Evolutionary conservation across 2,888 invertebrate species (phyloP).

Genomic region (Callyntrura sp.): DNA sequence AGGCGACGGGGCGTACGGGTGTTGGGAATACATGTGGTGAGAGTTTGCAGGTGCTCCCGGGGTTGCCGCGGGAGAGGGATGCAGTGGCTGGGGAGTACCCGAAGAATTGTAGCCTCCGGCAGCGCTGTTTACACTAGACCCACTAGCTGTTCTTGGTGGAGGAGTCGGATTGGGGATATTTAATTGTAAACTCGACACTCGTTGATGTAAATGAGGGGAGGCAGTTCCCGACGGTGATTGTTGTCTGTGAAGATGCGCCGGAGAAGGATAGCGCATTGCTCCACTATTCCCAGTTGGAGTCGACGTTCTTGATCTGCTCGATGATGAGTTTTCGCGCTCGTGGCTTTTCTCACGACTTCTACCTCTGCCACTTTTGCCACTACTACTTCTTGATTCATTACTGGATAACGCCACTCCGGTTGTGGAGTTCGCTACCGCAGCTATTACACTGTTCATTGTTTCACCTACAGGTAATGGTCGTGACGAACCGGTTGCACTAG

Average conservation of each 20-base stretch:
- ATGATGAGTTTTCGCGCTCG: conserved; percentile 72
- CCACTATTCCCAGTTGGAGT: conserved; percentile 74
- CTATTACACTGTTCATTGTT: conserved; percentile 80
- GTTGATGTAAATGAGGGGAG: conserved; percentile 67
- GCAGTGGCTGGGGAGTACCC: conserved; percentile 62
- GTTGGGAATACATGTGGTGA: conserved; percentile 69
- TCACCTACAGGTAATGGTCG: conserved; percentile 64
- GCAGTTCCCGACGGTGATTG: conserved; percentile 75
- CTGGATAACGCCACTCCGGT: conserved; percentile 74
- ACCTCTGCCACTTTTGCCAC: conserved; percentile 66
- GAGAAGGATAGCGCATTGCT: conserved; percentile 72
- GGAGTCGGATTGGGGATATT: conserved; percentile 79
- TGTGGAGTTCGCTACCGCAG: conserved; percentile 81
- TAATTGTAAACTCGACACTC: conserved; percentile 68
- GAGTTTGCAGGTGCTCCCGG: conserved; percentile 49
- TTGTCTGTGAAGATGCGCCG: conserved; percentile 78
- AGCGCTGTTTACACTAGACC: no score
- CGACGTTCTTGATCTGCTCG: conserved; percentile 71
- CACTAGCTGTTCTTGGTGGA: conserved; percentile 78
- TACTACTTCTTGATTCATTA: conserved; percentile 76
- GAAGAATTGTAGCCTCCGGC: conserved; percentile 66
- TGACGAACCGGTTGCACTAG: conserved; percentile 62
- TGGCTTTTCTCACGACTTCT: conserved; percentile 78
- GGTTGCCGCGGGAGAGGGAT: conserved; percentile 61
- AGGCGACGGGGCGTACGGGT: conserved; percentile 67